Base-by-base conservation (phyloP, 2,797 vertebrate species). In the Falco concolor region DNA sequence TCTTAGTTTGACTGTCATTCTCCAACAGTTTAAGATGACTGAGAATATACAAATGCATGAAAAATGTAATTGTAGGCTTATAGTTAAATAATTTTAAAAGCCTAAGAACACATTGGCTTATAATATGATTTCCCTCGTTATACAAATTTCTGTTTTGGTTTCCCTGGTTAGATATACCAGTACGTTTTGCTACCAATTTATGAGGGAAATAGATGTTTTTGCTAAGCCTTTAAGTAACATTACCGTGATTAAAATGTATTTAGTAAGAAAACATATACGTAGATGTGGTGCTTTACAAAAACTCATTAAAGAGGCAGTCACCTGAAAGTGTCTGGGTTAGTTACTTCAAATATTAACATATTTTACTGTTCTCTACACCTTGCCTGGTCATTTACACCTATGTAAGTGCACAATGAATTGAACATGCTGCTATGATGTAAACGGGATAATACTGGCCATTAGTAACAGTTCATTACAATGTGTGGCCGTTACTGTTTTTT, bases 51-150 rank as follows among this genome's bases (percentile, higher is more conserved):
- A 96, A 96, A 96, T 94, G 95, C 67, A 92, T 82, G 84, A 86
- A 96, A 96, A 96, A 95, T 13, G 42, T 95, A 92, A 90, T 97
- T 97, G 97, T 96, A 95, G 78, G 91, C 69, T 94, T 89, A 93
- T 27, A 89, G 63, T 94, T 95, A 93, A 95, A 95, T 95, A 94
- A 95, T 95, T 96, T 28, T 40, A 96, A 96, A 95, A 83, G 57
- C 87, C 88, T 96, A 95, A 95, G 95, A 96, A 93, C 87, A 84
- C 82, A 68, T 94, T 82, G 60, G 28, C 63, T 97, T 96, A 89
- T 38, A 84, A 82, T 82, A 84, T 79, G 67, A 87, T 95, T 97
- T 95, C 76, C 59, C 84, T 87, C 74, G 69, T 79, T 92, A 64
- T 28, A 74, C 13, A 45, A 42, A 69, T 74, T 36, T 80, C 40